A percentile compares a stretch with the other conserved stretches of the same genome.
Conservation (phyloP, 2,888 invertebrate genomes). For the Eupithecia pulchellata region DNA sequence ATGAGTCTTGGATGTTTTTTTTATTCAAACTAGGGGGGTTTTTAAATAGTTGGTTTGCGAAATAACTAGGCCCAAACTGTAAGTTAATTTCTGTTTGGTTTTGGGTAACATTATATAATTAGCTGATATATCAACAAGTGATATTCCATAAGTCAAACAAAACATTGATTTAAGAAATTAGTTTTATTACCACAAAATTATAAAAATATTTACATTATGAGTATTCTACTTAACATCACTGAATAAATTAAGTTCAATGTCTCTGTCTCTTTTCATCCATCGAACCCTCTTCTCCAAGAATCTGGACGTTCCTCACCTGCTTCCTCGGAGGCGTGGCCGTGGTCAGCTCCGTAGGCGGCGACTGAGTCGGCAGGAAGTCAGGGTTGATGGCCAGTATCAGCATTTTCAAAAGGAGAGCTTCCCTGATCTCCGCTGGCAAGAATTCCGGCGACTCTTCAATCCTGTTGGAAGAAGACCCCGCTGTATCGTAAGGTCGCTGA, state of each 20-base stretch:
- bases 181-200: slow-evolving; percentile 62
- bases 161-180: slow-evolving; percentile 42
- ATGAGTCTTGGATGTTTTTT: slow-evolving; percentile 9
- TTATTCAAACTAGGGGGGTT: slow-evolving; percentile 25
- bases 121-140: not conserved
- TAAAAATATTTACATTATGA: slow-evolving; percentile 73
- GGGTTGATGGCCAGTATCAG: slow-evolving; percentile 89
- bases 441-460: slow-evolving; percentile 85
- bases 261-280: slow-evolving; percentile 69
- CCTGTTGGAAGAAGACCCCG: slow-evolving; percentile 72
- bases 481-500: slow-evolving; percentile 72
- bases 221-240: slow-evolving; percentile 61
- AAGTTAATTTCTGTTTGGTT: not conserved
- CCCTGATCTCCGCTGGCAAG: slow-evolving; percentile 89
- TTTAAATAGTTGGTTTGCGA: not conserved
- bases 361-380: slow-evolving; percentile 78
- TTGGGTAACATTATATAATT: not conserved
- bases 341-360: slow-evolving; percentile 75
- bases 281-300: slow-evolving; percentile 87
- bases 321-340: slow-evolving; percentile 82
- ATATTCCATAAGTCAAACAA: slow-evolving; percentile 21
- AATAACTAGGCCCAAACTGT: not conserved
- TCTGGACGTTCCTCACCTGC: slow-evolving; percentile 89
- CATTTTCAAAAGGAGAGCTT: slow-evolving; percentile 90
- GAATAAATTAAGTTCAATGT: slow-evolving; percentile 62